A percentile compares a stretch with the other conserved stretches of the same genome.
Conservation (phyloP, 2,797 vertebrate genomes). For the Monodelphis domestica region DNA sequence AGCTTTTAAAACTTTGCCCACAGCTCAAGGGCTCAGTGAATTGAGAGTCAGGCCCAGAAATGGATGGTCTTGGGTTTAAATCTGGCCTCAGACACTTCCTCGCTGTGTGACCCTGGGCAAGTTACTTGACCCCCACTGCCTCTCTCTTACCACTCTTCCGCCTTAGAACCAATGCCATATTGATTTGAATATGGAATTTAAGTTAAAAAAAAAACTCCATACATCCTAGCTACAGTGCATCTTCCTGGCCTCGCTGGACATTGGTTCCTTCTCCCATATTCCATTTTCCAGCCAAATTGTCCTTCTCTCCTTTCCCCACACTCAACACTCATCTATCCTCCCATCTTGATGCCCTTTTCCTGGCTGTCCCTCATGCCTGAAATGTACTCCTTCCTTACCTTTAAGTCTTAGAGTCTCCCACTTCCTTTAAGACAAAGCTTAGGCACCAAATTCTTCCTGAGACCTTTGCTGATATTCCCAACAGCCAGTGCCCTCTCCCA, state of each 20-base stretch:
- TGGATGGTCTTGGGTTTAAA: no score
- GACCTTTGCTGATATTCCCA: not conserved
- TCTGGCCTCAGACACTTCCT: no score
- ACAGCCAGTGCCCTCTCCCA: not conserved
- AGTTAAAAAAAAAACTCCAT: no score
- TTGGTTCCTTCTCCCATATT: not conserved
- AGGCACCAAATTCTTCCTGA: not conserved
- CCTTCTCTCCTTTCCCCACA: not conserved
- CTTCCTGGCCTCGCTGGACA: not conserved
- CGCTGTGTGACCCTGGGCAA: no score
- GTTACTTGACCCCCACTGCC: no score
- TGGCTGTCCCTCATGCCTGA: not conserved
- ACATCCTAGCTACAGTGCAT: not conserved
- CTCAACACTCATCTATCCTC: not conserved
- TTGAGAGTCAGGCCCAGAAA: no score
- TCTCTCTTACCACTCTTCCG: no score
- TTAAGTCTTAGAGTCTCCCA: not conserved
- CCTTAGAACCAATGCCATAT: no score
- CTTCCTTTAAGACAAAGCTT: not conserved
- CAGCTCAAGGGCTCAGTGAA: no score
- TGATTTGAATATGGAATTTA: no score
- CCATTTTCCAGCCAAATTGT: not conserved
- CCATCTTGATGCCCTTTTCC: not conserved
- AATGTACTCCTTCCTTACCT: not conserved
- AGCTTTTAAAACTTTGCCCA: not conserved